These are phyloP conservation scores for Atrichornis clamosus DNA, from an alignment of 2,113 vertebrate species.

Conservation along the genomic window DNA sequence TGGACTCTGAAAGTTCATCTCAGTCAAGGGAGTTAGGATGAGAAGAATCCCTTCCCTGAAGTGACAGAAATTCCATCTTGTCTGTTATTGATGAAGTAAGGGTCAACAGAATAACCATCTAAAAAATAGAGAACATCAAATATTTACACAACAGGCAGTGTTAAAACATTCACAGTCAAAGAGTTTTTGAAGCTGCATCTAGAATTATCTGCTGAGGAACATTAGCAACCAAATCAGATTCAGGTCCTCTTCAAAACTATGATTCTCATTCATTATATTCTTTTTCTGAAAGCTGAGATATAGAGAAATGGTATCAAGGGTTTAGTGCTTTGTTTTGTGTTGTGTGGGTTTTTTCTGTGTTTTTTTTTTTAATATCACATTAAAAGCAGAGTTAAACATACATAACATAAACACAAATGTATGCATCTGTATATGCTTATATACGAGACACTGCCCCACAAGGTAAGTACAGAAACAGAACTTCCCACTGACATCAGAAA, in stretches of 20 bases:
- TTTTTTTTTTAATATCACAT: not conserved
- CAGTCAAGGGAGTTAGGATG: not conserved
- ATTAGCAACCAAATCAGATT: not conserved
- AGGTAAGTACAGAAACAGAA: conserved; percentile 12
- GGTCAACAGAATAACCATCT: not conserved
- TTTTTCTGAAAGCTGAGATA: not conserved
- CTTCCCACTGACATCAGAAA: conserved; percentile 47
- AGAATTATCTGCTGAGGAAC: not conserved
- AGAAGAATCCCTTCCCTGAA: not conserved
- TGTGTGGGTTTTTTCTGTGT: rapidly evolving
- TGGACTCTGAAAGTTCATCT: not conserved
- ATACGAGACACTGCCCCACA: not conserved
- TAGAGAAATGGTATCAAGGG: not conserved
- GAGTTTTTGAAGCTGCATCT: not conserved
- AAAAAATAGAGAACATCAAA: not conserved
- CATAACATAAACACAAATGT: not conserved
- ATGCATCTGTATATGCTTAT: not conserved
- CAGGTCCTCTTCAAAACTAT: not conserved
- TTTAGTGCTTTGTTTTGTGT: not conserved
- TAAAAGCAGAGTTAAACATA: not conserved
- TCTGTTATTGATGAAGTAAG: not conserved
- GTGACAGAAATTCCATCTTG: not conserved
- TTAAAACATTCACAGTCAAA: not conserved
- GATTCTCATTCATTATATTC: not conserved
- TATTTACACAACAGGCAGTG: not conserved